Evolutionary conservation across 2,797 vertebrate genomes (phyloP), one percentile per base, ranked within the genome.

Genomic region (Aratinga solstitialis): DNA sequence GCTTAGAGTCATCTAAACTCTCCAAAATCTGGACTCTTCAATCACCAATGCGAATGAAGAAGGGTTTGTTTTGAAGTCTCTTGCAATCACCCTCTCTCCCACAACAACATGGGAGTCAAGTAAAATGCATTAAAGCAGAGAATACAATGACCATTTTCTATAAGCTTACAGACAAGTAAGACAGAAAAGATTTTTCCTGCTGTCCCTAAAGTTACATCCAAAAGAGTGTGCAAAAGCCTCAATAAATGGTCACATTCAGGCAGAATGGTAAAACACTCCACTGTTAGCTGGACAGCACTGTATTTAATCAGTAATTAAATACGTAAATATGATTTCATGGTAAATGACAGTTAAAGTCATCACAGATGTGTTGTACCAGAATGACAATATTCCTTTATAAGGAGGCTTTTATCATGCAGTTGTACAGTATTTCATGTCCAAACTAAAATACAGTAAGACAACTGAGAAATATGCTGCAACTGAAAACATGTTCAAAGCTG

Each of bases 381-480:
- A 45, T 56, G 51, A 84, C 15, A 81, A 89, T 38, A 74, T 2
- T 78, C 58, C 43, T 96, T 89, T 94, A 42, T 89, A 92, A 84
- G 72, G 48, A 96, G 75, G 78, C 40, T 88, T 93, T 78, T 88
- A 87, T 59, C 51, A 67, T 71, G 40, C 8, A 83, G 69, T 54
- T 79, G 36, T 59, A 96, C 53, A 76, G 42, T 51, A 71, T 59
- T 93, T 93, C 62, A 80, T 91, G 82, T 26, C 32, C 89, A 92
- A 96, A 94, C 9, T 81, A 90, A 86, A 84, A 81, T 30, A 68
- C 0, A 8, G 17, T 43, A 76, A 93, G 81, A 88, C 59, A 95
- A 75, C 47, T 58, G 53, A 73, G 42, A 96, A 96, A 96, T 61
- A 89, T 8, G 29, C 62, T 80, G 81, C 56, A 90, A 89, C 16